Evolutionary conservation across 2,888 invertebrate species (phyloP), one percentile per base, ranked within the genome.

Genomic region (Zygogramma bicolorata): DNA sequence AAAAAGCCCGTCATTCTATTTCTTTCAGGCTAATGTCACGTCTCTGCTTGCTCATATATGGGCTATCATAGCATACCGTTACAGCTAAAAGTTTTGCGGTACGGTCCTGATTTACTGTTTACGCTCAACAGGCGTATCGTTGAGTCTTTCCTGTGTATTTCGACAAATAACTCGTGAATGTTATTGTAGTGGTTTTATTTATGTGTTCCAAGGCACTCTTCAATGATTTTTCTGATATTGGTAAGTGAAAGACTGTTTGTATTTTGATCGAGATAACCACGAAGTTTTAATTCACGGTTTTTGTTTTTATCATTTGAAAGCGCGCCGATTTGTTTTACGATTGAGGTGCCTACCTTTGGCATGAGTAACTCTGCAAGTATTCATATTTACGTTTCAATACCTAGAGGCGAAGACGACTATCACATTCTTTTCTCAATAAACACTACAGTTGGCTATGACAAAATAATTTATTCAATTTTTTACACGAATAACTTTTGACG

Each of bases 41-140:
- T 72, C 65, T 63, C 29, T 34, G 59, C 69, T 61, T 69, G 61
- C 49, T 57, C 61, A 49, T 70, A 75, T 71, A 67, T 69, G 68
- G 69, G 38, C 31, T 62, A 68, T 42, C 40, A 10, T 25, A 29
- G 65, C 71, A 71, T 75, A 74, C 77, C 77, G 75, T 77, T 77
- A 77, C 70, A 61, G 62, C 38, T 70, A 13, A 57, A 68, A 69
- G 66, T 65, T 66, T 70, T 68, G 59, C 69, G 80, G 74, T 82
- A 81, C 84, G 83, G 83, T 66, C 89, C 83, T 90, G 90, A 76
- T 89, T 90, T 85, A 90, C 90, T 79, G 91, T 91, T 85, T 89
- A 85, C 83, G 84, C 82, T 90, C 85, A 90, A 88, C 85, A 89
- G 90, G 89, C 90, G 90, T 90, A 87, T 84, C 84, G 81, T 79